Base-by-base conservation (phyloP, 2,888 invertebrate species). In the Andrena hattorfiana region DNA sequence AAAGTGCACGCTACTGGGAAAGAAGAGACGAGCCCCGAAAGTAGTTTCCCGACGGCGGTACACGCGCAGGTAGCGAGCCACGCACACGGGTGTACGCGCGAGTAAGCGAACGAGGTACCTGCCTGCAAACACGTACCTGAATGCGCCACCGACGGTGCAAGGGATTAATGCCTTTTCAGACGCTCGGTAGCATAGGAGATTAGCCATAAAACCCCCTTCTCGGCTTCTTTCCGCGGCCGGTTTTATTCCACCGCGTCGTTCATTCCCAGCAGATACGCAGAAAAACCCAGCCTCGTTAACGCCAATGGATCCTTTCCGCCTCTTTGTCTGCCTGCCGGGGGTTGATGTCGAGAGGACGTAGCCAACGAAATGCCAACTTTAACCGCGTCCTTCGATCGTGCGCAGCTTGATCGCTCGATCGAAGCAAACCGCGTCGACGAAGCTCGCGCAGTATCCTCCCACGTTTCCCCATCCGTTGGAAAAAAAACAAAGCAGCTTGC, bases 51-150 rank as follows among this genome's bases (percentile, higher is more conserved):
- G 63, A 69, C 60, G 28, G 16, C 49, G 32, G 54, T 54, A 30
- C 51, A 16, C 32, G 63, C 28, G 32, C 73, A 59, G 48, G 42
- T 60, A 70, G 20, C 59, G 67, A n/a, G 49, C 28, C 42, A 63
- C 48, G 60, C 69, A 62, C 70, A 48, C 69, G 26, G 62, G 32
- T 60, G 62, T 85, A 66, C 77, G 83, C 75, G 72, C 63, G 67
- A 66, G 68, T 81, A 86, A 86, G 86, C 75, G 85, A 83, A 75
- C 70, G 51, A 74, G 72, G 77, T 87, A 87, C 84, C 86, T 87
- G 85, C 75, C 83, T 77, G 82, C 78, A 75, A 85, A 85, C 85
- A 79, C 80, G 79, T 85, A 85, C 84, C 87, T 74, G 84, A 87
- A 85, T 81, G 67, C 75, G 35, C 75, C 75, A 63, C 64, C 73